Evolutionary conservation across 2,888 invertebrate species (phyloP).

Genomic region (Rotaria magnacalcarata): DNA sequence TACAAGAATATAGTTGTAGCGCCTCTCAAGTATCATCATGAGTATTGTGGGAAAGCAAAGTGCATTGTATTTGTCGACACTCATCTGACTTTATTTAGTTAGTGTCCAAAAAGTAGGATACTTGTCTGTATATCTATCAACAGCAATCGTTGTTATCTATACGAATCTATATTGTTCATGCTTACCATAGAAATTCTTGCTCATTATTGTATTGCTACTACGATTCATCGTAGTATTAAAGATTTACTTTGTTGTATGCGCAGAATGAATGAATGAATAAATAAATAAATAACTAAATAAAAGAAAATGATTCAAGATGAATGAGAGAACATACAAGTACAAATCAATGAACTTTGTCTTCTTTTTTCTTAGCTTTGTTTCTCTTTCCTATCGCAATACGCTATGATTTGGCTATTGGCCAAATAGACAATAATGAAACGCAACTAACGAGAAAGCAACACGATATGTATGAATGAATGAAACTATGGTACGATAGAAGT

Average conservation of each 20-base stretch:
- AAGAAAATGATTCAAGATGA: neutral
- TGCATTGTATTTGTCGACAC: neutral
- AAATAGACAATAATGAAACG: neutral
- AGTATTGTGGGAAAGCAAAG: neutral
- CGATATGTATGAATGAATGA: constrained; percentile 24
- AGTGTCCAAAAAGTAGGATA: neutral
- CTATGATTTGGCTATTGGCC: neutral
- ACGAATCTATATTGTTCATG: neutral
- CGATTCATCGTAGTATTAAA: neutral
- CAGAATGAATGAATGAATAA: neutral
- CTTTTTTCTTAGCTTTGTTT: neutral
- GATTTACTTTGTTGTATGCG: neutral
- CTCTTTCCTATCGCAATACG: neutral
- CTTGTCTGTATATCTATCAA: neutral
- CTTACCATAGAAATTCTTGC: neutral
- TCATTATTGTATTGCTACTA: neutral
- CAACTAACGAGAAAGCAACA: constrained; percentile 10
- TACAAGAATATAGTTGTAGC: neutral
- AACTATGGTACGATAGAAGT: neutral
- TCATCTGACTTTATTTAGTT: neutral
- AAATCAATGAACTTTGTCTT: neutral
- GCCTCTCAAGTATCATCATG: constrained; percentile 15
- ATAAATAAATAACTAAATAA: neutral
- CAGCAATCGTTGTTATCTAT: neutral
- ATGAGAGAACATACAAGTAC: neutral